These are phyloP conservation scores for Coreius guichenoti DNA, from an alignment of 2,797 vertebrate species.

Conservation along the genomic window DNA sequence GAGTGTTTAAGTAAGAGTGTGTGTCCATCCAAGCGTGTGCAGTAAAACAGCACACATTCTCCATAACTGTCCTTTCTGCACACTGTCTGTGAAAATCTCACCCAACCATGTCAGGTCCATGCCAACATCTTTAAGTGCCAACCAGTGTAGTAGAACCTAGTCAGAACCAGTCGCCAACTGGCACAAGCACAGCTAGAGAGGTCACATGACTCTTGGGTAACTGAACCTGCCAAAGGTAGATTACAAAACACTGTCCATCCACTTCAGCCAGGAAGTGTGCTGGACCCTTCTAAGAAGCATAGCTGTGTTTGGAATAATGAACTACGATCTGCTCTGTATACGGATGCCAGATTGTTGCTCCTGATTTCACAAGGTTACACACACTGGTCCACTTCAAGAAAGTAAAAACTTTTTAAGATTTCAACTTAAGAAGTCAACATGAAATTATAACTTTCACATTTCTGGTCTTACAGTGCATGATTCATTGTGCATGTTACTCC, in stretches of 20 bases:
- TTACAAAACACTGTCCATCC: slow-evolving; percentile 20
- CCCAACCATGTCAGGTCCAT: slow-evolving; percentile 26
- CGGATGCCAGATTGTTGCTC: neutral
- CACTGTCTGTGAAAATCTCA: slow-evolving; percentile 35
- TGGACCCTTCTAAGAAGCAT: neutral
- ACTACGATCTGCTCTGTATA: neutral
- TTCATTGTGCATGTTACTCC: neutral
- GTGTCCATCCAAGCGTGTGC: neutral
- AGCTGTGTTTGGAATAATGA: slow-evolving; percentile 32
- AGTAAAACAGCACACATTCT: slow-evolving; percentile 10
- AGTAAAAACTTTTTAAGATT: neutral
- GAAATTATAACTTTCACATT: neutral
- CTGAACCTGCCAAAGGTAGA: slow-evolving; percentile 5
- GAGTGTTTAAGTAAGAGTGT: neutral
- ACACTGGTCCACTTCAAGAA: slow-evolving; percentile 4
- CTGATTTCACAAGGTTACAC: slow-evolving; percentile 9
- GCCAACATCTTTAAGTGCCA: slow-evolving; percentile 40
- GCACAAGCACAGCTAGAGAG: neutral
- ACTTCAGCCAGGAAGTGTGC: slow-evolving; percentile 21
- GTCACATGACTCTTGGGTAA: slow-evolving; percentile 32
- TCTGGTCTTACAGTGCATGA: neutral
- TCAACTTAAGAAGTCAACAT: neutral
- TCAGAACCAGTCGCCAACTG: slow-evolving; percentile 32
- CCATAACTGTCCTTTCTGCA: slow-evolving; percentile 20
- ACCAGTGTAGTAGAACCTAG: slow-evolving; percentile 30